Evolutionary conservation across 64 coral and sea anemone genomes (phyloP).

Genomic region (Montipora foliosa): DNA sequence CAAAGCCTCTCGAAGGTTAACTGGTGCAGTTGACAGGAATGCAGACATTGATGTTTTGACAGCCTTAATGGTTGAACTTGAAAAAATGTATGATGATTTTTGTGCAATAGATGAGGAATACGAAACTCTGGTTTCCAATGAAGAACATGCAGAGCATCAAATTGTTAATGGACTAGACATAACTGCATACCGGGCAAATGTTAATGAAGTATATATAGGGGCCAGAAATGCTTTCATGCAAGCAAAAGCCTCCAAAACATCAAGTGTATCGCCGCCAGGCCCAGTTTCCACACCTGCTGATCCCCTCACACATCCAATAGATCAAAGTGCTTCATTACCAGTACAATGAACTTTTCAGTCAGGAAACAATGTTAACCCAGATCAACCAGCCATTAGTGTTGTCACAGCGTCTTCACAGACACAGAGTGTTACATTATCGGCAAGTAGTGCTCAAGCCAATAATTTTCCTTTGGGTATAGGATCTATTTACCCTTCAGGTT

Average conservation of each 20-base stretch:
- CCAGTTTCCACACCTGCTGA: too few species aligned
- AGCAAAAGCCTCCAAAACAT: too few species aligned
- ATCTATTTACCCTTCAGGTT: not conserved
- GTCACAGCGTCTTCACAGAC: not conserved
- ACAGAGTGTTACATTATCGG: not conserved
- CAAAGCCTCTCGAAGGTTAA: too few species aligned
- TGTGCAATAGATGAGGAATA: conserved; percentile 72
- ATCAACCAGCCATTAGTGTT: not conserved
- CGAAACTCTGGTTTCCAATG: conserved; percentile 48
- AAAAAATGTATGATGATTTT: conserved; percentile 75
- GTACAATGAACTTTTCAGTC: not conserved
- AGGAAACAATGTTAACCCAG: not conserved
- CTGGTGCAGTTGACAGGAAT: not conserved
- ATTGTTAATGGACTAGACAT: conserved; percentile 76
- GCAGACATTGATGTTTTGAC: conserved; percentile 68
- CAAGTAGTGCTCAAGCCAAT: not conserved
- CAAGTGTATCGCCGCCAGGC: not conserved
- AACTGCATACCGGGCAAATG: conserved; percentile 66
- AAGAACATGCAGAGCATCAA: conserved; percentile 56
- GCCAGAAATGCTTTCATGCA: too few species aligned
- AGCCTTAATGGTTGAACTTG: conserved; percentile 73
- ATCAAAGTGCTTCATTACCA: too few species aligned
- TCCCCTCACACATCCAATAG: too few species aligned
- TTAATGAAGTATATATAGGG: not conserved
- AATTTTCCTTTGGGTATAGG: not conserved